These are phyloP conservation scores for Cryptus armator DNA, from an alignment of 2,888 invertebrate genomes.

Conservation along the genomic window DNA sequence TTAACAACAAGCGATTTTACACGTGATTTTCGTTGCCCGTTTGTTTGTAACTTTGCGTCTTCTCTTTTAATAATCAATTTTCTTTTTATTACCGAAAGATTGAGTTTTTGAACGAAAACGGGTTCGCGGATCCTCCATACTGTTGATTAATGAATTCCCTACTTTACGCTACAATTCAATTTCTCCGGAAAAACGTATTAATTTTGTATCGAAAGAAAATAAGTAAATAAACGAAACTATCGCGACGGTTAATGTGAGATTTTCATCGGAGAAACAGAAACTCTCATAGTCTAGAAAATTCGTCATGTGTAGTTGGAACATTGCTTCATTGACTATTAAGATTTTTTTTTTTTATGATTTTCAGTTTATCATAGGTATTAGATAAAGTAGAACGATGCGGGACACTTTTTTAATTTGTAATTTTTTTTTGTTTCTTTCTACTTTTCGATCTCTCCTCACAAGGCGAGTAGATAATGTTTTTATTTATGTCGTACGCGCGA, in stretches of 20 bases:
- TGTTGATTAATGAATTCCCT: neutral
- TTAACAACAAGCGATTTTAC: neutral
- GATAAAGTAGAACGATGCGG: neutral
- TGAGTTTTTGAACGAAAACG: neutral
- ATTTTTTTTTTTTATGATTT: constrained; percentile 16
- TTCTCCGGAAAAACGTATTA: neutral
- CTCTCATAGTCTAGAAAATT: constrained; percentile 53
- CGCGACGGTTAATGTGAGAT: neutral
- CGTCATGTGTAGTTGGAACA: constrained; percentile 50
- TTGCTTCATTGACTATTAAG: constrained; percentile 32
- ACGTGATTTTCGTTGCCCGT: constrained; percentile 10
- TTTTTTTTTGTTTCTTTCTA: neutral
- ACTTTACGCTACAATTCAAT: neutral
- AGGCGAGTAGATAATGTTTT: neutral
- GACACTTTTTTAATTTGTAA: neutral
- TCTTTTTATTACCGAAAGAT: neutral
- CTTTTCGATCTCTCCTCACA: neutral
- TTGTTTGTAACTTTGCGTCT: neutral
- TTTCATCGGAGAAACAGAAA: constrained; percentile 17
- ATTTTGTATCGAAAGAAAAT: neutral
- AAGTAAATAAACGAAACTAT: neutral
- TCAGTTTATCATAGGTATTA: neutral
- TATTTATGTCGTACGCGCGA: constrained; percentile 21
- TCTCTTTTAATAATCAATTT: neutral
- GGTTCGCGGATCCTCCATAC: neutral